Evolutionary conservation across 2,888 invertebrate genomes (phyloP).

Genomic region (Ornithoptera priamus): DNA sequence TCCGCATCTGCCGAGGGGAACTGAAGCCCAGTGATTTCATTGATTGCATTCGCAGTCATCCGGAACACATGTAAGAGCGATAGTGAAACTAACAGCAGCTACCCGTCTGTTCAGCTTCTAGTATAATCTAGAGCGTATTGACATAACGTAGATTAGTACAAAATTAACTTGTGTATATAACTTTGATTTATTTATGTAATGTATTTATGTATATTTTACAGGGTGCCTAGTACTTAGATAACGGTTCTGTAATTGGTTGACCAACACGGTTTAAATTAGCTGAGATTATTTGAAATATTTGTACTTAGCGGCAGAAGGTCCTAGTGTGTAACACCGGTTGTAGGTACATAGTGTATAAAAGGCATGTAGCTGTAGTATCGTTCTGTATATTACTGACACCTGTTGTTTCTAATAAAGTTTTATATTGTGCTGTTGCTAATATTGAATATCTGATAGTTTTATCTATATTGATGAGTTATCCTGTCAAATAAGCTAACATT

Average conservation of each 20-base stretch:
- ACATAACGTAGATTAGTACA: conserved; percentile 29
- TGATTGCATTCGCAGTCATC: conserved; percentile 95
- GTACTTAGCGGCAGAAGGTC: conserved; percentile 19
- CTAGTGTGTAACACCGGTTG: conserved; percentile 13
- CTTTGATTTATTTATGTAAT: conserved; percentile 31
- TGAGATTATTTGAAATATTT: conserved; percentile 12
- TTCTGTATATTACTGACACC: conserved; percentile 43
- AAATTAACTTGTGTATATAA: conserved; percentile 33
- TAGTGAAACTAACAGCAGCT: conserved; percentile 24
- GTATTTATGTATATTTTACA: conserved; percentile 62
- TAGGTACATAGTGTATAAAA: conserved; percentile 31
- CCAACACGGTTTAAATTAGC: conserved; percentile 44
- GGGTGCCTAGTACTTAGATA: conserved; percentile 69
- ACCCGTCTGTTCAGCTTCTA: conserved; percentile 33
- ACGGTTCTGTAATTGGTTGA: conserved; percentile 38
- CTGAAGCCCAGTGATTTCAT: conserved; percentile 90
- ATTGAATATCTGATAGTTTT: conserved; percentile 52
- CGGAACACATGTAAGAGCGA: conserved; percentile 95
- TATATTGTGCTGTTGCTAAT: conserved; percentile 51
- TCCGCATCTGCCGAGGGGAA: conserved; percentile 93
- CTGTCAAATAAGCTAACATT: conserved; percentile 63
- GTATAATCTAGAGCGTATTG: conserved; percentile 42
- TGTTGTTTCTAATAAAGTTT: conserved; percentile 41
- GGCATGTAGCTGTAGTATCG: conserved; percentile 45
- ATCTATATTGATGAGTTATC: conserved; percentile 62